Evolutionary conservation across 2,797 vertebrate genomes (phyloP).

Genomic region (Philypnodon macrostomus): DNA sequence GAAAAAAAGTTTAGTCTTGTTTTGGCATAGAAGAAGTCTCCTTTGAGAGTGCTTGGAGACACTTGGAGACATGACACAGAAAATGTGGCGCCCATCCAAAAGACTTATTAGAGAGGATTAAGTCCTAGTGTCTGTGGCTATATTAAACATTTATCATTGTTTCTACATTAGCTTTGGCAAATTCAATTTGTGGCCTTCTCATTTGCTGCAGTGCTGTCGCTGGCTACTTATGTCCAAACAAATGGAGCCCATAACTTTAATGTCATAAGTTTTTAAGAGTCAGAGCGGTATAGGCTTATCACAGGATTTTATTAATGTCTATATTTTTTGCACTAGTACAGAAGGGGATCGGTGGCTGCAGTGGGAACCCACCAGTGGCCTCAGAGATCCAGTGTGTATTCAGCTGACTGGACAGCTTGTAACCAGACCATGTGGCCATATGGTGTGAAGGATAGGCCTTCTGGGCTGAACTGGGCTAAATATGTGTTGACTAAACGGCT

Average conservation of each 20-base stretch:
- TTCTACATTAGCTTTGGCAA: conserved; percentile 20
- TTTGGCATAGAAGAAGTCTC: conserved; percentile 11
- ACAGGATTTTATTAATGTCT: background rate
- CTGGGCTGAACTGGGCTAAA: conserved; percentile 52
- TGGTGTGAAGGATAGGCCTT: conserved; percentile 51
- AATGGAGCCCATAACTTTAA: conserved; percentile 23
- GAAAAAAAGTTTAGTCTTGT: conserved; percentile 22
- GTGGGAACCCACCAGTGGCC: conserved; percentile 44
- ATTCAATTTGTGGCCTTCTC: conserved; percentile 36
- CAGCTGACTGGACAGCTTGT: conserved; percentile 67
- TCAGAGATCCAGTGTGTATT: conserved; percentile 46
- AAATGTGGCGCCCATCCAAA: conserved; percentile 50
- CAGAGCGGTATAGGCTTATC: too few species aligned
- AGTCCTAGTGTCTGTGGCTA: conserved; percentile 1
- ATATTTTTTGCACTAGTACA: background rate
- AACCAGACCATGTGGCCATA: conserved; percentile 61
- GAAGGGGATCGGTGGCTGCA: conserved; percentile 25
- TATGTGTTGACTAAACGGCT: conserved; percentile 39
- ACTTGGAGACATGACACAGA: conserved; percentile 44
- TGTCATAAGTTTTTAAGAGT: conserved; percentile 3
- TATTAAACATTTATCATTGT: conserved; percentile 13
- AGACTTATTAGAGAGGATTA: conserved; percentile 47
- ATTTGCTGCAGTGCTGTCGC: conserved; percentile 7
- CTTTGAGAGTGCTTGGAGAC: conserved; percentile 21
- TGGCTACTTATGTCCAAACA: conserved; percentile 7